Base-by-base conservation (phyloP, 2,113 vertebrate species). In the Tragelaphus buxtoni region DNA sequence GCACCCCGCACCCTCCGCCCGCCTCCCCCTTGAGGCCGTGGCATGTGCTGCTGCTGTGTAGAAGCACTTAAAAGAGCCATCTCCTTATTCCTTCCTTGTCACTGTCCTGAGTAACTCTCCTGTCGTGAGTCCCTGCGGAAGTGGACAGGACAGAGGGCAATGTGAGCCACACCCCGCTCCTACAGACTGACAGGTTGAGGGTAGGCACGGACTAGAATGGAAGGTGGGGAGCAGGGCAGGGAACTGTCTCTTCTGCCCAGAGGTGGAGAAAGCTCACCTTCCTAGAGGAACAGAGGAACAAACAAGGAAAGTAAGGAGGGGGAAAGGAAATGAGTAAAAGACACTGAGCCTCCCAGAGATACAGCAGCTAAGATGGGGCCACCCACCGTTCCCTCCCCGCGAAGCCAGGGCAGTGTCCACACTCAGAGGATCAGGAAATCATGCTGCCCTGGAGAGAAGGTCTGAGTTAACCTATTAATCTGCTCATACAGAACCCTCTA, bases 1-100 rank as follows among this genome's bases (percentile, higher is more conserved):
- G 0, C n/a, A 22, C 4, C 65, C 65, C 1, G 3, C 61, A 9
- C 61, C 61, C 14, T 30, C 0, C 0, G 4, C n/a, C 65, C 9
- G 18, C n/a, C 7, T 1, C n/a, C n/a, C 18, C 65, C n/a, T 11
- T 69, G 28, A 82, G 4, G 45, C 35, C 8, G 0, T 5, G 47
- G 32, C 9, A 18, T 4, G 9, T 3, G 22, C 30, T 80, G 28
- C 35, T 51, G 26, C 80, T 74, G 51, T 63, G 51, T n/a, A 74
- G 79, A 26, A 51, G 58, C 16, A 3, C 10, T 88, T 88, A 12
- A 35, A 69, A 79, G 28, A 35, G 24, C 47, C 58, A 42, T 30
- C 16, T 74, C 24, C 0, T 35, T 30, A 20, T 63, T 79, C 45
- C 85, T 56, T 83, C 60, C 22, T 60, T 26, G 35, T 60, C 56